Base-by-base conservation (phyloP, 2,113 vertebrate genomes). In the Nesogale talazaci region DNA sequence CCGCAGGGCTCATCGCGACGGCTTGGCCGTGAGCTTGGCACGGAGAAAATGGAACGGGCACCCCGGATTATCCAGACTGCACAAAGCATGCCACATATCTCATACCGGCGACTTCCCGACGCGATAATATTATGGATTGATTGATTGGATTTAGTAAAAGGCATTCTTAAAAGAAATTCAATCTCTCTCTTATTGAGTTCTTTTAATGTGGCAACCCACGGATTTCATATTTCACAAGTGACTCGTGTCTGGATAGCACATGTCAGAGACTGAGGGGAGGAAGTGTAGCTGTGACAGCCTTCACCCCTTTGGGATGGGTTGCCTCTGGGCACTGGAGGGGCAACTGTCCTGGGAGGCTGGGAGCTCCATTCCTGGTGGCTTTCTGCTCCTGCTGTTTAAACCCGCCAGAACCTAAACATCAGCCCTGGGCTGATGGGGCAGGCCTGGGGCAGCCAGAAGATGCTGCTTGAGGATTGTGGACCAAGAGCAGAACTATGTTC, bases 161-260 rank as follows among this genome's bases (percentile, higher is more conserved):
- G 12, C 16, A 61, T 36, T 40, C 59, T 42, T 92, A 92, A 75
- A 70, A 63, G 70, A 70, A 91, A 52, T 91, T 86, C 83, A 17
- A 79, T 42, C 12, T 67, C 25, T 86, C 42, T n/a, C n/a, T 57
- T 65, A 75, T 75, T 52, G 83, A 15, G 25, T 79, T 80, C 42
- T 80, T 38, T 59, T 31, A 80, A 78, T 6, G 40, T 29, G 59
- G 7, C 61, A 74, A 56, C 38, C 40, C 7, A 1, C 82, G 88
- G 69, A 69, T 38, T 42, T 52, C 34, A 80, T 75, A 6, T 61
- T 52, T 23, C 57, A 59, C 82, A 4, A 2, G 1, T 29, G 46
- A 69, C 31, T 82, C 17, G 16, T 75, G 0, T 12, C 42, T 57
- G 57, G 20, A 23, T 16, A 57, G 27, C 15, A 2, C 3, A 34